Conservation (phyloP, 2,113 vertebrate genomes). For the Mormyrus iriodes region DNA sequence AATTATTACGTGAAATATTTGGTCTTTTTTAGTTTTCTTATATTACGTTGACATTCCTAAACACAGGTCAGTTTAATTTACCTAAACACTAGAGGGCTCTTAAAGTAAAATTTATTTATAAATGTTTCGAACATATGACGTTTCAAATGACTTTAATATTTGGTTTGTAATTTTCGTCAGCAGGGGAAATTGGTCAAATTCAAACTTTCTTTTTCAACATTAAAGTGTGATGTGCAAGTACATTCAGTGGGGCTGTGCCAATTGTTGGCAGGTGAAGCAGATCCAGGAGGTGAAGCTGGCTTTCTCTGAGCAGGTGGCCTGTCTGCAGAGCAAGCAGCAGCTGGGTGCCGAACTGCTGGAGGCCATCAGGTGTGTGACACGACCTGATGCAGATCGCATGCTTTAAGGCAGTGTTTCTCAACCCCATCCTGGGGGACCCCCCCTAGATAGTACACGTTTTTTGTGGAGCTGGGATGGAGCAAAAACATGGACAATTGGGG, state of each 20-base stretch:
- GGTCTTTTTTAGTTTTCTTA: not conserved
- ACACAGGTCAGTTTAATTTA: not conserved
- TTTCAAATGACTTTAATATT: not conserved
- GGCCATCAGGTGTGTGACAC: constrained; percentile 73
- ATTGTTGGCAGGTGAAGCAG: constrained; percentile 65
- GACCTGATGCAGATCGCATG: not conserved
- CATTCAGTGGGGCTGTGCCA: not conserved
- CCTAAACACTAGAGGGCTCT: not conserved
- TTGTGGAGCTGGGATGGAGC: not conserved
- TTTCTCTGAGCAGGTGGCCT: constrained; percentile 74
- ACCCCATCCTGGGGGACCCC: not conserved
- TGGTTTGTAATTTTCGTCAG: not conserved
- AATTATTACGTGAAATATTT: not conserved
- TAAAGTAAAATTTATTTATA: not conserved
- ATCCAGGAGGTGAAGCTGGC: constrained; percentile 76
- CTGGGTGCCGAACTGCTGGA: constrained; percentile 77
- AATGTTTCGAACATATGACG: not conserved
- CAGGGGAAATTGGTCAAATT: not conserved
- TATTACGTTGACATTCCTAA: not conserved
- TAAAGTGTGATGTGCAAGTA: not conserved
- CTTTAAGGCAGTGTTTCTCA: not conserved
- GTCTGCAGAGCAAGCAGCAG: constrained; percentile 75
- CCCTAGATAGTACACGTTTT: not conserved
- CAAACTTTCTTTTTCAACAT: not conserved
- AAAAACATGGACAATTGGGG: not conserved